A percentile compares a stretch with the other conserved stretches of the same genome.
Evolutionary conservation across 2,888 invertebrate species (phyloP).

Genomic region (Ischnus inquisitorius): DNA sequence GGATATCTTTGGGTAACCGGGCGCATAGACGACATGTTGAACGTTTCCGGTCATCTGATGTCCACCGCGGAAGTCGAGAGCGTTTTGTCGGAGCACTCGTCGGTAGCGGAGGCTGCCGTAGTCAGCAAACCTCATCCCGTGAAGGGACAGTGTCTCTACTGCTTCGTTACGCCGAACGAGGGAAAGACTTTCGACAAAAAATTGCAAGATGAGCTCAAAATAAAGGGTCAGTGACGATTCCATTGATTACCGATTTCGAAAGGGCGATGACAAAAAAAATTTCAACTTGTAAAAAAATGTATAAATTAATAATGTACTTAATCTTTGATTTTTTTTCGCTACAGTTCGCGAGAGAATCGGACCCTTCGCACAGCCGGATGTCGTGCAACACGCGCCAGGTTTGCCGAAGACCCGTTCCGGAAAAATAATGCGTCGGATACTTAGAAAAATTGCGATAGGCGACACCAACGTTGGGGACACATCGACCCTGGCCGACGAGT

Average conservation of each 20-base stretch:
- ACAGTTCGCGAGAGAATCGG: constrained; percentile 96
- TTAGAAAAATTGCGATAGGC: constrained; percentile 96
- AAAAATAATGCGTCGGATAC: constrained; percentile 98
- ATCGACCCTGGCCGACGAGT: constrained; percentile 96
- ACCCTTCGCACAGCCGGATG: constrained; percentile 98
- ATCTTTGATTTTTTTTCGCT: constrained; percentile 53
- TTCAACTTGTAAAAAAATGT: not conserved
- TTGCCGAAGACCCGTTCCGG: constrained; percentile 99
- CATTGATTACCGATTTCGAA: not conserved
- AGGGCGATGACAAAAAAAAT: not conserved
- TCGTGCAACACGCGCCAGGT: constrained; percentile 96
- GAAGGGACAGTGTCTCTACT: constrained; percentile 99
- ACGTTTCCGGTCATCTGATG: constrained; percentile 99
- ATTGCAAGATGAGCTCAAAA: constrained; percentile 91
- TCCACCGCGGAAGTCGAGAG: constrained; percentile 98
- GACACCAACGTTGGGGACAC: constrained; percentile 96
- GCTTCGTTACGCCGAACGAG: constrained; percentile 97
- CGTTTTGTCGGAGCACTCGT: constrained; percentile 91
- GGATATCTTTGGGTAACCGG: constrained; percentile 99
- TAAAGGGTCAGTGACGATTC: constrained; percentile 79
- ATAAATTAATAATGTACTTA: not conserved
- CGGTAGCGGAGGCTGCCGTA: constrained; percentile 97
- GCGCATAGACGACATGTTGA: constrained; percentile 99
- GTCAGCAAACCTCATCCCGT: constrained; percentile 97
- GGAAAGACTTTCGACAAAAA: constrained; percentile 90